Evolutionary conservation across 1,140 invertebrate genomes (phyloP).

Genomic region (Pachypsylla venusta): DNA sequence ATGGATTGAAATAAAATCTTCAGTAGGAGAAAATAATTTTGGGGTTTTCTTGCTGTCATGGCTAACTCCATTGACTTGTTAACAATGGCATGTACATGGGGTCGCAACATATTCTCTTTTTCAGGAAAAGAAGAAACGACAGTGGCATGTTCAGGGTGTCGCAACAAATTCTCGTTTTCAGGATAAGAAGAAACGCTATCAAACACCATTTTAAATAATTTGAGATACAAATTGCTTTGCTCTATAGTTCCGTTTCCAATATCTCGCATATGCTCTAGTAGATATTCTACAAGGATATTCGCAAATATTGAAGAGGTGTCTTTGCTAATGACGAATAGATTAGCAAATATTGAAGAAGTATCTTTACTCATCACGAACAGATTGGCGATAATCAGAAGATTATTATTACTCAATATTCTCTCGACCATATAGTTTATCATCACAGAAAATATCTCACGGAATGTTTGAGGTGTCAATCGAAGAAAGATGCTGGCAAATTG

Average conservation of each 20-base stretch:
- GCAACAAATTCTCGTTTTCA: constrained; percentile 72
- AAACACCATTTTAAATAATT: constrained; percentile 93
- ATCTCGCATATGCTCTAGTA: constrained; percentile 87
- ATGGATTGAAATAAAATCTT: constrained; percentile 79
- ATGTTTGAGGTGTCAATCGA: constrained; percentile 88
- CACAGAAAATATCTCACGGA: constrained; percentile 89
- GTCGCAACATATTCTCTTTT: constrained; percentile 94
- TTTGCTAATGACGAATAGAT: constrained; percentile 65
- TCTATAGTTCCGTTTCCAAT: constrained; percentile 89
- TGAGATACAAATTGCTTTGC: constrained; percentile 82
- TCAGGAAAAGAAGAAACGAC: constrained; percentile 94
- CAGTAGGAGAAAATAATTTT: constrained; percentile 87
- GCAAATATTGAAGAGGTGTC: constrained; percentile 88
- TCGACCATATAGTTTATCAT: constrained; percentile 92
- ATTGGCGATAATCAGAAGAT: constrained; percentile 86
- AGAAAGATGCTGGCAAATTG: constrained; percentile 92
- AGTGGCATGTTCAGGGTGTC: constrained; percentile 90
- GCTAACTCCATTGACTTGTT: constrained; percentile 92
- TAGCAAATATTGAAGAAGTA: constrained; percentile 85
- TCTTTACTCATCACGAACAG: constrained; percentile 87
- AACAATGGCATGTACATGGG: constrained; percentile 91
- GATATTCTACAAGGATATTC: constrained; percentile 88
- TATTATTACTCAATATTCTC: constrained; percentile 80
- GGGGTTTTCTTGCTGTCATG: constrained; percentile 92
- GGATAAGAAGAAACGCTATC: constrained; percentile 91